Conservation (phyloP, 92 coral and sea anemone genomes). For the Isaurus tuberculatus region DNA sequence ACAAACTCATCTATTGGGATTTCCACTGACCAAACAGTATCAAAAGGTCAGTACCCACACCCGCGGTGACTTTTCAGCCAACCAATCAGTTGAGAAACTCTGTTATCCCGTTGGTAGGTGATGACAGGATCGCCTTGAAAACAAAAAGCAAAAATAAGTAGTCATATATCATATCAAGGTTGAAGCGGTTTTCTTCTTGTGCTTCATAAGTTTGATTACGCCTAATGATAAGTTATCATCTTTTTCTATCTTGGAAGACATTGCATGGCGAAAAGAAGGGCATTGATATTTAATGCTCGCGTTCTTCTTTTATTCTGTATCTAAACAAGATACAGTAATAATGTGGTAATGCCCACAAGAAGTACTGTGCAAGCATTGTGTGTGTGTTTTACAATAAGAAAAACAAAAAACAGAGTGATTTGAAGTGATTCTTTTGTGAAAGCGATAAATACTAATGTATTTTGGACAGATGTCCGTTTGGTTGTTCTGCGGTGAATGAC, state of each 20-base stretch:
- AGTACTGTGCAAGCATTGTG: too few species aligned
- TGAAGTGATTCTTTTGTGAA: background rate
- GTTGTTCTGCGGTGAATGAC: conserved; percentile 35
- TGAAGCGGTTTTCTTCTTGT: conserved; percentile 22
- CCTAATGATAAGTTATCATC: conserved; percentile 3
- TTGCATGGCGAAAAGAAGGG: background rate
- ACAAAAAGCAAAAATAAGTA: conserved; percentile 33
- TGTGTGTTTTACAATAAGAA: background rate
- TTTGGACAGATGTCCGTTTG: conserved; percentile 42
- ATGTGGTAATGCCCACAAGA: background rate
- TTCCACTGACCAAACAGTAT: conserved; percentile 46
- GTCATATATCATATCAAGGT: conserved; percentile 25
- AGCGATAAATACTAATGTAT: conserved; percentile 15
- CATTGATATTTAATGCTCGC: background rate
- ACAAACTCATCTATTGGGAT: conserved; percentile 44
- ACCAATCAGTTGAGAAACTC: conserved; percentile 72
- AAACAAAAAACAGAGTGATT: background rate
- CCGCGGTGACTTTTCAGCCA: conserved; percentile 39
- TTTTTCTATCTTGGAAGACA: conserved; percentile 4
- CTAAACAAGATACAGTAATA: background rate
- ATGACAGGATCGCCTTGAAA: conserved; percentile 74
- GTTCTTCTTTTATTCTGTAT: background rate
- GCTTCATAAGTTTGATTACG: background rate
- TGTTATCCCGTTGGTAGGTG: conserved; percentile 55
- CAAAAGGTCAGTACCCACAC: conserved; percentile 45